phyloP scores from a whole-genome alignment of 2,888 invertebrate genomes.

The Micropterix aruncella region DNA sequence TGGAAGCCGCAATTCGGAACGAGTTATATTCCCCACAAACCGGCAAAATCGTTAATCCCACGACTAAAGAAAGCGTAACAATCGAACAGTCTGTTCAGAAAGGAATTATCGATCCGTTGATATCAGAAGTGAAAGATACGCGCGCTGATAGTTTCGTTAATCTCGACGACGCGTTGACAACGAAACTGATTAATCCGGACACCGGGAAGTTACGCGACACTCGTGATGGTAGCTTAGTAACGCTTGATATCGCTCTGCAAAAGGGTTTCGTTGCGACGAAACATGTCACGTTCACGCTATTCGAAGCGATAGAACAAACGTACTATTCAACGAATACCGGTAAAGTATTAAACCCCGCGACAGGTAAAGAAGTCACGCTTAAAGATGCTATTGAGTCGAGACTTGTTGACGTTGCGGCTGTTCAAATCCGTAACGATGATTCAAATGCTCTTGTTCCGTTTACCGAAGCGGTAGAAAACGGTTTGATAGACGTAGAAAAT shows the following conservation, averaged over 20 bases:
- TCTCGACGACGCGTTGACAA: conserved; percentile 58
- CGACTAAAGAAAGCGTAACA: conserved; percentile 55
- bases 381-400: conserved; percentile 59
- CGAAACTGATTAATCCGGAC: conserved; percentile 50
- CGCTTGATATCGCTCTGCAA: conserved; percentile 56
- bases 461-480: conserved; percentile 52
- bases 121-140: conserved; percentile 69
- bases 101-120: conserved; percentile 67
- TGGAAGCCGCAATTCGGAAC: conserved; percentile 61
- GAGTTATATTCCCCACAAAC: conserved; percentile 54
- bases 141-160: conserved; percentile 55
- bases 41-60: conserved; percentile 56
- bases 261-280: conserved; percentile 58
- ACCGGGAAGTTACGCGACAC: conserved; percentile 61
- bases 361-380: conserved; percentile 59
- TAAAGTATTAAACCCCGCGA: conserved; percentile 61
- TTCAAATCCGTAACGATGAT: conserved; percentile 60
- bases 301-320: conserved; percentile 61
- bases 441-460: conserved; percentile 51
- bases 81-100: conserved; percentile 65
- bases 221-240: conserved; percentile 51
- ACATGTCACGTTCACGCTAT: conserved; percentile 52
- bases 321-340: conserved; percentile 64
- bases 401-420: conserved; percentile 56
- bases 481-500: conserved; percentile 53